Conservation (phyloP, 1,140 invertebrate genomes). For the Psix sp. region DNA sequence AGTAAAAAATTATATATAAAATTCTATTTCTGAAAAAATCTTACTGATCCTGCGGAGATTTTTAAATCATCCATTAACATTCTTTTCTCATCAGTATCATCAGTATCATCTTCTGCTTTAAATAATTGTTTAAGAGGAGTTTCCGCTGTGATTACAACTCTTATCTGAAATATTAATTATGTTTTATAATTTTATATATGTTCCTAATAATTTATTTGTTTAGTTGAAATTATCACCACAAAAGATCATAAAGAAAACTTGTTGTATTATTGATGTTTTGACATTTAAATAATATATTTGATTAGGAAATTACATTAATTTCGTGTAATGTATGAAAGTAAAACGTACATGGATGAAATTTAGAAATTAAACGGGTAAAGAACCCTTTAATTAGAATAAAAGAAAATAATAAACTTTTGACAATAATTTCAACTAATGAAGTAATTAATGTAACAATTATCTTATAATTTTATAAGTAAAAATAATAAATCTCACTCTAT, state of each 20-base stretch:
- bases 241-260: too few species aligned
- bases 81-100: conserved; percentile 85
- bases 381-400: too few species aligned
- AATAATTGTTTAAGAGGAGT: conserved; percentile 87
- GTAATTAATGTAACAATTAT: conserved; percentile 9
- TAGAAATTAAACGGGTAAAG: too few species aligned
- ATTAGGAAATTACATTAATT: too few species aligned
- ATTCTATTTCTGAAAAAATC: too few species aligned
- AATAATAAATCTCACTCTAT: conserved; percentile 80
- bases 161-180: conserved; percentile 79
- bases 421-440: too few species aligned
- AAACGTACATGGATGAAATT: too few species aligned
- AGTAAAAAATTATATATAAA: too few species aligned
- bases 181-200: too few species aligned
- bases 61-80: conserved; percentile 96
- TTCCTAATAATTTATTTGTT: too few species aligned
- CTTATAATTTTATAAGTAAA: conserved; percentile 12
- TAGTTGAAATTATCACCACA: background rate
- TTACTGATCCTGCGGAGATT: conserved; percentile 80
- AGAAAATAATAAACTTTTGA: too few species aligned
- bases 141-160: conserved; percentile 88
- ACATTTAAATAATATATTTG: background rate
- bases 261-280: background rate
- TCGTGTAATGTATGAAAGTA: too few species aligned
- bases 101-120: conserved; percentile 77